These are phyloP conservation scores for Drosophila suboccidentalis DNA, from an alignment of 2,888 invertebrate species.

Conservation along the genomic window DNA sequence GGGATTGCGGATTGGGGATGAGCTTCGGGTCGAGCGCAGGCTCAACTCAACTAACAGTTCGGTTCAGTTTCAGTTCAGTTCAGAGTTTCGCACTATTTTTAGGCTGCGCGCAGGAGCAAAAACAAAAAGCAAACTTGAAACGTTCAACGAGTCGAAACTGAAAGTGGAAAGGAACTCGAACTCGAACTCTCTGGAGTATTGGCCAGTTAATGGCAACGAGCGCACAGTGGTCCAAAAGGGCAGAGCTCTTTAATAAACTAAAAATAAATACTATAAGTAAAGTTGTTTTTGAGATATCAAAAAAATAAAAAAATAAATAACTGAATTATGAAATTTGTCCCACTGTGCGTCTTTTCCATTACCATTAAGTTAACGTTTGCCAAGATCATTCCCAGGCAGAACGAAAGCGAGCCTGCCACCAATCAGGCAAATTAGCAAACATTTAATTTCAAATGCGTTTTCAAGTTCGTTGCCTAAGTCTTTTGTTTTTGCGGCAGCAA, in stretches of 20 bases:
- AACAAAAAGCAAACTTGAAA: not conserved
- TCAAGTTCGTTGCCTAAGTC: constrained; percentile 76
- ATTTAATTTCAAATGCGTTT: constrained; percentile 72
- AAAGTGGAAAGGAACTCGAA: constrained; percentile 67
- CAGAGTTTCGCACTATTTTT: constrained; percentile 66
- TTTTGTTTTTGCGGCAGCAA: constrained; percentile 46
- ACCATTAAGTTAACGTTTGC: constrained; percentile 17
- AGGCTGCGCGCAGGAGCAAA: constrained; percentile 41
- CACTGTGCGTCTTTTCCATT: not conserved
- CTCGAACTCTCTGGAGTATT: constrained; percentile 71
- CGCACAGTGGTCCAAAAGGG: not conserved
- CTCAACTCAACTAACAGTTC: constrained; percentile 42
- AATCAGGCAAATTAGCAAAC: constrained; percentile 78
- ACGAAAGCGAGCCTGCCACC: constrained; percentile 51
- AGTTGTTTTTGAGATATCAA: too few species aligned
- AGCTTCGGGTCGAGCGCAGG: constrained; percentile 51
- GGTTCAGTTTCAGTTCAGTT: constrained; percentile 5
- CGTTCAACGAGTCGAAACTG: constrained; percentile 68
- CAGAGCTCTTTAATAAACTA: not conserved
- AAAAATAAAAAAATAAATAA: not conserved
- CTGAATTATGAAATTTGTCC: not conserved
- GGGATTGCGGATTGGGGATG: constrained; percentile 67
- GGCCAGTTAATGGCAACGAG: constrained; percentile 12
- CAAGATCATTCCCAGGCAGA: constrained; percentile 24
- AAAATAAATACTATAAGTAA: too few species aligned